Base-by-base conservation (phyloP, 2,888 invertebrate genomes). In the Allolobophora icterica region DNA sequence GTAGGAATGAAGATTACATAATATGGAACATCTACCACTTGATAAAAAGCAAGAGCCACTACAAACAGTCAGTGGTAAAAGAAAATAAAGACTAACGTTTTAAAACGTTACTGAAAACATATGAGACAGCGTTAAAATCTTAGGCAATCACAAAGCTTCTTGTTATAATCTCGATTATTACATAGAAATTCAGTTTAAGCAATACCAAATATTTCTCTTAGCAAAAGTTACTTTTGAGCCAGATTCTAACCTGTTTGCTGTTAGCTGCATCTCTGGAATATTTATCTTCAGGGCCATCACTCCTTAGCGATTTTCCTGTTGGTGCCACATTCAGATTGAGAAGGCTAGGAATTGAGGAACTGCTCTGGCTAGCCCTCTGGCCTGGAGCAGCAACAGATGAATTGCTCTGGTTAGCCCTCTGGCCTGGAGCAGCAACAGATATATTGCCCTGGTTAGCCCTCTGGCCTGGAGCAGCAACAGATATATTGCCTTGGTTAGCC, bases 171-270 rank as follows among this genome's bases (percentile, higher is more conserved):
- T 58, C 11, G 30, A 30, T 58, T 58, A 11, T 58, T 58, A 30
- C 4, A 71, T 4, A 71, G 71, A n/a, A n/a, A n/a, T 71, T n/a
- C 71, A 71, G 8, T 71, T 30, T 52, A 71, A 71, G n/a, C 71
- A 71, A 71, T 71, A 71, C 17, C 6, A n/a, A 71, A 30, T n/a
- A 8, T 30, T 71, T 71, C 17, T 13, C 24, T 52, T 3, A 24
- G 1, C 8, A 17, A 71, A n/a, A n/a, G n/a, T n/a, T n/a, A n/a
- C n/a, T n/a, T n/a, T n/a, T n/a, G n/a, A n/a, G n/a, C n/a, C 71
- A 71, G 71, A 30, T 71, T 71, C 71, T 71, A 71, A 71, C 71
- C 71, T 71, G 71, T n/a, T n/a, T 71, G 71, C n/a, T n/a, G 71
- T 71, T n/a, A 71, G 71, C n/a, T 71, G 71, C 71, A n/a, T 71